Base-by-base conservation (phyloP, 2,888 invertebrate species). In the Leptinotarsa haldemani region DNA sequence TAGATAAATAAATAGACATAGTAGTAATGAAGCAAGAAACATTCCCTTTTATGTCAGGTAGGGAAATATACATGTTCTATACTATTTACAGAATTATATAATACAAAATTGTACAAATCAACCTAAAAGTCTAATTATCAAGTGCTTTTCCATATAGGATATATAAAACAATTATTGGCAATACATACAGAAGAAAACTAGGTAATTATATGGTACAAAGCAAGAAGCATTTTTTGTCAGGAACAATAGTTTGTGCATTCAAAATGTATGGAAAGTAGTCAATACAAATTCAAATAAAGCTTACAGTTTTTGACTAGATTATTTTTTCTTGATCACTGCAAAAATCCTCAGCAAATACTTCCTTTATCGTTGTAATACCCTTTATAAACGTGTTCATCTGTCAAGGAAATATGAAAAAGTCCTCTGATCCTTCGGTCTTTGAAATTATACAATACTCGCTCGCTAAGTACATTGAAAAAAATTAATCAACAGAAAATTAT, bases 251-350 rank as follows among this genome's bases (percentile, higher is more conserved):
- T 72, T 73, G 71, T 69, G 74, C 74, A 74, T 69, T 71, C 20
- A 53, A 67, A 73, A 72, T 67, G 65, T 74, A 78, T 77, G 78
- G 77, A 73, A 77, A 75, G 72, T 66, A 68, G 74, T 69, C 77
- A 73, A 73, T 78, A 79, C 65, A 80, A 77, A 77, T 70, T 76
- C 73, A 79, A 82, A 81, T 84, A 84, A 84, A 83, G 83, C 83
- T 83, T 79, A 69, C 78, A 76, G 70, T 67, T 78, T 78, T 80
- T 82, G 82, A 82, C 82, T 82, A 82, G 81, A 82, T 68, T 75
- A 71, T 78, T 80, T 73, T 74, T 76, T 76, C 78, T 76, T 79
- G 85, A 86, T 86, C 86, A 86, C 85, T 86, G 86, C 86, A 86
- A 86, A 85, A 83, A 83, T 86, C 85, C 85, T 80, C 76, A 71